Conservation (phyloP, 2,113 vertebrate genomes). For the Apaloderma vittatum region DNA sequence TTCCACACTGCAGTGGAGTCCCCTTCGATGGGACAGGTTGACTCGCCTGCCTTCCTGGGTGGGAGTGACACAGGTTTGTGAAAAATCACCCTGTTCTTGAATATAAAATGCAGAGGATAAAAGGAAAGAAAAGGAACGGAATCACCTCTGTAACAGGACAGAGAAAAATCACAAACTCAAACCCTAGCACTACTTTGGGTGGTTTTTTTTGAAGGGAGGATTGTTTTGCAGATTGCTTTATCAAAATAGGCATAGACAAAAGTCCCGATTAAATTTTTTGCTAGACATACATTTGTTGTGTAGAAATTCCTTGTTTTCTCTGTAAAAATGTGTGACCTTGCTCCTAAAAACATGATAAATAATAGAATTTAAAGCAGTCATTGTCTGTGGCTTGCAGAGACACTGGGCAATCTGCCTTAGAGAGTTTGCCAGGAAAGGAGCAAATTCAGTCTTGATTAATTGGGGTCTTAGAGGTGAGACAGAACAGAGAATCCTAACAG, state of each 20-base stretch:
- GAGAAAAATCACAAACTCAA: neutral
- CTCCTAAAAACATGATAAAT: neutral
- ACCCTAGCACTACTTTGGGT: fast-evolving
- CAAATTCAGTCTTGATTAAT: neutral
- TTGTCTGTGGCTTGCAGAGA: neutral
- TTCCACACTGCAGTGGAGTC: too few relatives aligned
- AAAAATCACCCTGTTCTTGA: neutral
- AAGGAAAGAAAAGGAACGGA: neutral
- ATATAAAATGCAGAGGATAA: neutral
- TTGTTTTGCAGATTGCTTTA: neutral
- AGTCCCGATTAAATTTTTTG: fast-evolving
- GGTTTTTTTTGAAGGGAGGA: neutral
- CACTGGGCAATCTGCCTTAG: neutral
- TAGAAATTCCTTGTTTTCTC: neutral
- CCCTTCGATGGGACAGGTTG: too few relatives aligned
- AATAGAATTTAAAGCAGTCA: neutral
- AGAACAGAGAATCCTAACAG: neutral
- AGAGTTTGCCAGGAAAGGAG: neutral
- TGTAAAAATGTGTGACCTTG: neutral
- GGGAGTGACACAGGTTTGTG: neutral
- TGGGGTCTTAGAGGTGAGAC: neutral
- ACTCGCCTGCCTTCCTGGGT: too few relatives aligned
- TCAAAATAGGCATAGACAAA: neutral
- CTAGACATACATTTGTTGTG: neutral
- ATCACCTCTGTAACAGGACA: neutral